Base-by-base conservation (phyloP, 2,888 invertebrate species). In the Stramonita haemastoma region DNA sequence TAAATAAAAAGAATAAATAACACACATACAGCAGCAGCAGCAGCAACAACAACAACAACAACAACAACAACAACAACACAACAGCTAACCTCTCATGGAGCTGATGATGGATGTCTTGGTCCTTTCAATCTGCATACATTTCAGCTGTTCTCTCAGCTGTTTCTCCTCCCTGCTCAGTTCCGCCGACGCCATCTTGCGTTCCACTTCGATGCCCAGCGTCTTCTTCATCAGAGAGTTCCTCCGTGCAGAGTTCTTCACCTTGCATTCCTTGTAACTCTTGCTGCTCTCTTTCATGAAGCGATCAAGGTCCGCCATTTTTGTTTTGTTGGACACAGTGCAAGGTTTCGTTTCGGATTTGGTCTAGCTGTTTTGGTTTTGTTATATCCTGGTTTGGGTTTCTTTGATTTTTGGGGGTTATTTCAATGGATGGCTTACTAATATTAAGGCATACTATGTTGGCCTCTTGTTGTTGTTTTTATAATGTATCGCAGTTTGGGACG, bases 181-280 rank as follows among this genome's bases (percentile, higher is more conserved):
- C 0, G 92, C 92, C 17, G 91, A 92, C 13, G 93, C 93, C 87
- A 93, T 89, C 57, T 92, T 92, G n/a, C 92, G 89, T 81, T 94
- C 93, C 0, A 92, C 92, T 89, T 95, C 94, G 13, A 94, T 93
- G 0, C 93, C 94, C 22, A 92, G 88, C 5, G 94, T 95, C 86
- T 93, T 93, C 90, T 92, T 94, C 91, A 92, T 92, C 17, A 95
- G 91, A 0, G 94, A 94, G 89, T 94, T 94, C 32, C 94, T 84
- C 13, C 94, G 90, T 0, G 94, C 94, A 5, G 91, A 93, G 89
- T 95, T 95, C 90, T 94, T 94, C 1, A 93, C 92, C 46, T 92
- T 91, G 36, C 93, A 94, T 32, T 93, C 93, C 86, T 93, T 93
- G 89, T 92, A 95, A 85, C 94, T 94, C 83, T 90, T 92, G 26